phyloP scores from a whole-genome alignment of 2,888 invertebrate species.

The Salticus scenicus region DNA sequence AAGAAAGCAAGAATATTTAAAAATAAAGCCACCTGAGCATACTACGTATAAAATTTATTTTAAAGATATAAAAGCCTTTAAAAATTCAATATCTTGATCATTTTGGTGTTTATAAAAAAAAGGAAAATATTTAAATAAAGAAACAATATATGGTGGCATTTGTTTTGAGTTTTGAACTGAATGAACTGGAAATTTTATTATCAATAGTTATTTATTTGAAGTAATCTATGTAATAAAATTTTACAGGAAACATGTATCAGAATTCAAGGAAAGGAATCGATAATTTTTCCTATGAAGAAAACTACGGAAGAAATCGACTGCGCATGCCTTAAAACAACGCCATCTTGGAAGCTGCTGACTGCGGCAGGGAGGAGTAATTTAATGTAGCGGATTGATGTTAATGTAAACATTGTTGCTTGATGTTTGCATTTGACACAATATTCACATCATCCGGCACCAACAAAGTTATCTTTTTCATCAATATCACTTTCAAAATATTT shows the following conservation, averaged over 20 bases:
- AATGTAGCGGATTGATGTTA: slow-evolving; percentile 55
- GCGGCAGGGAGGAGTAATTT: slow-evolving; percentile 70
- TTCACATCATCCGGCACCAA: slow-evolving; percentile 27
- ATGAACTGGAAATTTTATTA: too few relatives aligned
- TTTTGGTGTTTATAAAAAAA: too few relatives aligned
- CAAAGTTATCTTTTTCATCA: slow-evolving; percentile 24
- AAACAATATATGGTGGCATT: too few relatives aligned
- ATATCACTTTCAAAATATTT: slow-evolving; percentile 25
- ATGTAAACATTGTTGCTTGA: slow-evolving; percentile 67
- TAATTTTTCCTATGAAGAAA: slow-evolving; percentile 65
- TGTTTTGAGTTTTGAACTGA: too few relatives aligned
- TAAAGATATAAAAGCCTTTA: too few relatives aligned
- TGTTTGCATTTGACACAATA: slow-evolving; percentile 51
- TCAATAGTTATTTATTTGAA: too few relatives aligned
- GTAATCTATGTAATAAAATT: background rate
- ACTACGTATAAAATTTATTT: too few relatives aligned
- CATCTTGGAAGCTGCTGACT: slow-evolving; percentile 69
- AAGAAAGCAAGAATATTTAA: too few relatives aligned
- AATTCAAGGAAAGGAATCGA: slow-evolving; percentile 53
- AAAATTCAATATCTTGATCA: too few relatives aligned
- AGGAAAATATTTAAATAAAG: too few relatives aligned
- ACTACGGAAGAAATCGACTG: slow-evolving; percentile 64
- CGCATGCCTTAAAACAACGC: slow-evolving; percentile 70
- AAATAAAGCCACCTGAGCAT: too few relatives aligned
- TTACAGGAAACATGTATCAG: background rate